phyloP scores from a whole-genome alignment of 2,888 invertebrate species.

The Cancer borealis region DNA sequence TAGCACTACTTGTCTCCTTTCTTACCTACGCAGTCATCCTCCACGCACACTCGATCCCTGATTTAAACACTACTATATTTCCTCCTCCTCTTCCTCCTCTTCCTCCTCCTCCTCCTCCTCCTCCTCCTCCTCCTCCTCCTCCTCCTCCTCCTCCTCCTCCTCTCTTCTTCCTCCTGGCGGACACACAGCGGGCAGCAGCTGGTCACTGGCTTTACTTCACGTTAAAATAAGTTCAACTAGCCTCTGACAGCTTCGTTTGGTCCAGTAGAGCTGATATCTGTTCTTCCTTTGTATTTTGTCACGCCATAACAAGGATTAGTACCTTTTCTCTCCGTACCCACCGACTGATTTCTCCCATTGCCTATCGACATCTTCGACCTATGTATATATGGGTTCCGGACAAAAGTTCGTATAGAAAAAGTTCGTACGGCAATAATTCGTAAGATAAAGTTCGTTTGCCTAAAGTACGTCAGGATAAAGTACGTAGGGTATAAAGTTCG shows the following conservation, averaged over 20 bases:
- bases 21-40: neutral
- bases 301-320: neutral
- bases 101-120: neutral
- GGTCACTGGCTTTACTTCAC: neutral
- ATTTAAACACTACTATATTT: neutral
- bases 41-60: neutral
- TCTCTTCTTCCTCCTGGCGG: neutral
- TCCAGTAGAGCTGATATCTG: no score
- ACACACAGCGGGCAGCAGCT: constrained; percentile 16
- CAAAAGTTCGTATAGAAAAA: no score
- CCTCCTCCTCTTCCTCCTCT: neutral
- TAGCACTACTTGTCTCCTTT: neutral
- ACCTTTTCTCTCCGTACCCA: neutral
- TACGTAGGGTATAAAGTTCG: no score
- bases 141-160: no score
- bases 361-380: neutral
- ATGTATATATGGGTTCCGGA: neutral
- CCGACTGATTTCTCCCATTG: neutral
- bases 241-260: no score
- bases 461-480: no score
- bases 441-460: no score
- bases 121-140: no score
- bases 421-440: no score
- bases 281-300: neutral
- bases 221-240: neutral